Percentiles rank a stretch among this genome's conserved stretches.
Conservation (phyloP, 2,888 invertebrate species). For the Eristalis tenax region DNA sequence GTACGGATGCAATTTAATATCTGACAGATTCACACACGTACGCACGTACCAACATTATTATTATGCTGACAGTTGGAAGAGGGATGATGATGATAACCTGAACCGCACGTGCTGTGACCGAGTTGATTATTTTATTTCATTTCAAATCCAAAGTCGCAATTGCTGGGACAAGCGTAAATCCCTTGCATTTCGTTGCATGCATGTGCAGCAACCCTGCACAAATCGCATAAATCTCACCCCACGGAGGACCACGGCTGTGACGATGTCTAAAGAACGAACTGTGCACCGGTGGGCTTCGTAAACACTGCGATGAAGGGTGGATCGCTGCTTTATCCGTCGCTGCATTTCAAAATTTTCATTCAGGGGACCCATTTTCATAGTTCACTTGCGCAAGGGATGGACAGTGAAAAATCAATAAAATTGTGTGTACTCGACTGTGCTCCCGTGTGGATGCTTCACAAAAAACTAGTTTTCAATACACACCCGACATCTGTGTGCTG, state of each 20-base stretch:
- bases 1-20: slow-evolving; percentile 56
- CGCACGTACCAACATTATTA: not conserved
- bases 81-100: slow-evolving; percentile 19
- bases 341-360: slow-evolving; percentile 16
- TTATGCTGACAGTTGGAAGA: not conserved
- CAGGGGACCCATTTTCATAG: not conserved
- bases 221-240: slow-evolving; percentile 35
- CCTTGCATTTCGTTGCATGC: slow-evolving; percentile 61
- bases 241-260: slow-evolving; percentile 20
- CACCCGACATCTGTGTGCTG: slow-evolving; percentile 28
- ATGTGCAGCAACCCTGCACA: slow-evolving; percentile 36
- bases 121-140: slow-evolving; percentile 57
- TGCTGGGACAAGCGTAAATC: slow-evolving; percentile 32
- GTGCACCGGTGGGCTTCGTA: slow-evolving; percentile 56
- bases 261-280: slow-evolving; percentile 17
- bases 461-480: slow-evolving; percentile 61
- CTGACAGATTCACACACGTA: slow-evolving; percentile 26
- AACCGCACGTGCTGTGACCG: slow-evolving; percentile 60
- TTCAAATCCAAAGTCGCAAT: slow-evolving; percentile 38
- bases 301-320: slow-evolving; percentile 9
- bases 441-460: slow-evolving; percentile 37
- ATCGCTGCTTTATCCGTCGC: slow-evolving; percentile 16
- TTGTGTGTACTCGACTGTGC: slow-evolving; percentile 44
- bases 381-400: slow-evolving; percentile 56
- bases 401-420: slow-evolving; percentile 65